These are phyloP conservation scores for Oligia fasciuncula DNA, from an alignment of 2,888 invertebrate genomes.

Conservation along the genomic window DNA sequence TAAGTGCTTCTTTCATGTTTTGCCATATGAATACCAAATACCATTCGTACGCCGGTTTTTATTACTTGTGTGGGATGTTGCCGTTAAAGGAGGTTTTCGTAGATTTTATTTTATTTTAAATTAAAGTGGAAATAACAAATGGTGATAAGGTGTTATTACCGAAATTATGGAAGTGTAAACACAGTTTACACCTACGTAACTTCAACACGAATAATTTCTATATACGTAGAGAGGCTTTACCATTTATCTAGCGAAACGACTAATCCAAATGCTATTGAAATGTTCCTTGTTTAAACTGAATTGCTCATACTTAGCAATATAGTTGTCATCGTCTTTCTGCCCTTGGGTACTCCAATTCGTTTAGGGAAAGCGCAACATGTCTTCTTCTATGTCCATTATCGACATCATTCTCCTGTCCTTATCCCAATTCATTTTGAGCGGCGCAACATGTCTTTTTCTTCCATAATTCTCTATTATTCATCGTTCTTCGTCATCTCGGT, in stretches of 20 bases:
- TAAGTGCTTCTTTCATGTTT: conserved; percentile 17
- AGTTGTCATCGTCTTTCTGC: neutral
- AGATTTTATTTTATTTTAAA: conserved; percentile 23
- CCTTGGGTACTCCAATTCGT: neutral
- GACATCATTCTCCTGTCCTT: neutral
- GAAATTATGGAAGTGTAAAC: conserved; percentile 21
- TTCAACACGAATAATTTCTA: conserved; percentile 1
- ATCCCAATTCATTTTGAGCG: neutral
- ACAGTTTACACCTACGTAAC: conserved; percentile 40
- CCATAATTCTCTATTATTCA: neutral
- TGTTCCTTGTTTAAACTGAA: neutral
- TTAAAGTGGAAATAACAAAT: conserved; percentile 37
- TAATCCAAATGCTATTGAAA: neutral
- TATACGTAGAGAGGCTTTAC: neutral
- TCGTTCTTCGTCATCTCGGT: neutral
- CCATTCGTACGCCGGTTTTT: conserved; percentile 15
- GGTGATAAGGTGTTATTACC: conserved; percentile 42
- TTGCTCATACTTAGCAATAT: neutral
- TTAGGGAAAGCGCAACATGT: neutral
- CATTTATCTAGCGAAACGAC: neutral
- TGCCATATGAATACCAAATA: conserved; percentile 6
- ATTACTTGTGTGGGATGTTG: conserved; percentile 35
- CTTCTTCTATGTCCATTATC: neutral
- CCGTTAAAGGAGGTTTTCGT: conserved; percentile 25
- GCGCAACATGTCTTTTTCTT: neutral